Evolutionary conservation across 2,888 invertebrate species (phyloP), one percentile per base, ranked within the genome.

Genomic region (Cosmia pyralina): DNA sequence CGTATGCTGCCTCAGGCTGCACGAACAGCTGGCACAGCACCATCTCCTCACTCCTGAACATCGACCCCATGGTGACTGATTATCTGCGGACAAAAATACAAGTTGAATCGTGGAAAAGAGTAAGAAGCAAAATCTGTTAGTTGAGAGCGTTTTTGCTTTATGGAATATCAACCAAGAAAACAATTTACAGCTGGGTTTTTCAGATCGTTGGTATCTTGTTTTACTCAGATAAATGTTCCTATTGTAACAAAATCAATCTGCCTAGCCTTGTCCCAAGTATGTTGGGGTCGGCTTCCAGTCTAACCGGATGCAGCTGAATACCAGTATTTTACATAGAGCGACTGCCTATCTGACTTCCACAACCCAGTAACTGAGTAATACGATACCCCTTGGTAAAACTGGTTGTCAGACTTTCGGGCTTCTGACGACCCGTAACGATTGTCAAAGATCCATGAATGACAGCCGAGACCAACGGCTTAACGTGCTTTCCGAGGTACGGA

Each of bases 21-120:
- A 98, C 96, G 90, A 97, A 97, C 79, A 98, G 95, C 93, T 98
- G 98, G 92, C 97, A 97, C 41, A 97, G 94, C 78, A 97, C 96
- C 97, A 98, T 97, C 91, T 97, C 97, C 91, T 97, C 97, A 87
- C 97, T 97, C 44, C 97, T 93, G 91, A 97, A 97, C 92, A 97
- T 93, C 41, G 96, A 84, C n/a, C 95, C 96, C 95, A 94, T 94
- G 75, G 59, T 84, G 81, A 60, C 58, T 44, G 78, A 28, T 72
- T 69, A 75, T 50, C 84, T 84, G 85, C 0, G n/a, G 53, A 73
- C 50, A 4, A 67, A 55, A 5, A 48, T 19, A 52, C 28, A 38
- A n/a, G 38, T 38, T 77, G 2, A 57, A 59, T 59, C 15, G 15
- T 10, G 6, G 4, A 38, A 46, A n/a, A 4, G 0, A 15, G 10